Percentiles rank a stretch among this genome's conserved stretches.
phyloP scores from a whole-genome alignment of 2,797 vertebrate genomes.

The Mionectes olivaceus region DNA sequence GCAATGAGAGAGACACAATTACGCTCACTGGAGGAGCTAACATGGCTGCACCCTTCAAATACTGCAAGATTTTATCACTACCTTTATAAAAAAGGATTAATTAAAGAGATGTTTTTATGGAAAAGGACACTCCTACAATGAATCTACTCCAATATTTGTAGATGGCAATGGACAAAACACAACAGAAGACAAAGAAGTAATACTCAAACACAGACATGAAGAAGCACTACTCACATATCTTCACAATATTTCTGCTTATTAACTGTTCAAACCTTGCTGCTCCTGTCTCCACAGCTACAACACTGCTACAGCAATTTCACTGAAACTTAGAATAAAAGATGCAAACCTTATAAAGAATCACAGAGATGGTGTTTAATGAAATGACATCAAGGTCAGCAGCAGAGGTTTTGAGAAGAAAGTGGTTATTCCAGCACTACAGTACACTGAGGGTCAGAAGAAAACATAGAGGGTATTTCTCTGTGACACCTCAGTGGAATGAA shows the following conservation, averaged over 20 bases:
- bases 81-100: neutral
- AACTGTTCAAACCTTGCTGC: neutral
- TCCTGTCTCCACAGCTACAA: constrained; percentile 1
- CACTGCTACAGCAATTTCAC: neutral
- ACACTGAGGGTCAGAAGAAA: neutral
- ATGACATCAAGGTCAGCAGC: neutral
- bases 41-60: neutral
- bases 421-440: neutral
- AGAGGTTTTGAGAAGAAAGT: neutral
- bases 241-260: neutral
- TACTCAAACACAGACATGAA: neutral
- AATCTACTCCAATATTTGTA: neutral
- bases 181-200: neutral
- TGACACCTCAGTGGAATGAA: neutral
- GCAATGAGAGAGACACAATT: neutral
- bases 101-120: neutral
- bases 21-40: neutral
- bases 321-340: neutral
- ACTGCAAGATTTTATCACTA: neutral
- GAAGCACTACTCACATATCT: neutral
- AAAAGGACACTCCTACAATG: neutral
- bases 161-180: neutral
- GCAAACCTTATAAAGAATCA: neutral
- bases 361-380: neutral
- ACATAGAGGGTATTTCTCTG: neutral